Evolutionary conservation across 2,113 vertebrate genomes (phyloP), one percentile per base, ranked within the genome.

Genomic region (Hemibagrus wyckioides): DNA sequence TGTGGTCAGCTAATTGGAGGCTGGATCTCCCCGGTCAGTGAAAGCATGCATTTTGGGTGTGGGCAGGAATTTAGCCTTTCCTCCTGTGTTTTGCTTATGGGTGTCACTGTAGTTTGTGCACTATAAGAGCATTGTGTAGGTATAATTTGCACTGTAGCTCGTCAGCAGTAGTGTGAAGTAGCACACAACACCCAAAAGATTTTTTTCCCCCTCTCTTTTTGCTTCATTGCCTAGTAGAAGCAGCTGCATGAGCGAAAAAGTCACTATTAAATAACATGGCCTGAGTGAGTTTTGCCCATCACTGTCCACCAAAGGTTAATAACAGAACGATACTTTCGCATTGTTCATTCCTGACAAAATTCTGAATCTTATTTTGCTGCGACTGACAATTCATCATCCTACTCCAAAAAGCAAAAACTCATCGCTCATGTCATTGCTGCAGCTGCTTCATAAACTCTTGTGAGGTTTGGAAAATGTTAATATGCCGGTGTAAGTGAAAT

Each of bases 1-100:
- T 90, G 87, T 50, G 85, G 89, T 85, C 71, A 61, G 71, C 67
- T 90, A 85, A 90, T 90, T 90, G 56, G 50, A 88, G 85, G 87
- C 65, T 82, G 50, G 61, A 54, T 67, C 14, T 85, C 81, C 39
- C 71, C 21, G 65, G 87, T 82, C 85, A 82, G 89, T 90, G 86
- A 84, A 86, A 88, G 65, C 82, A 61, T 14, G 81, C 54, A 28
- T 79, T 85, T 83, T 88, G 87, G 89, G 87, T 86, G 89, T 88
- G 89, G 87, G 79, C 75, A 86, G 67, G 57, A 83, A 87, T 90
- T 82, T 81, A 2, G 75, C 50, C 17, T 84, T 84, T 69, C 56
- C 41, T 73, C 33, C 79, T 54, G 57, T 77, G 86, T 83, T 85
- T 87, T 86, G 52, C 84, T 67, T 88, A 71, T 83, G 87, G 84